phyloP scores from a whole-genome alignment of 2,797 vertebrate genomes.

The Pagetopsis macropterus region DNA sequence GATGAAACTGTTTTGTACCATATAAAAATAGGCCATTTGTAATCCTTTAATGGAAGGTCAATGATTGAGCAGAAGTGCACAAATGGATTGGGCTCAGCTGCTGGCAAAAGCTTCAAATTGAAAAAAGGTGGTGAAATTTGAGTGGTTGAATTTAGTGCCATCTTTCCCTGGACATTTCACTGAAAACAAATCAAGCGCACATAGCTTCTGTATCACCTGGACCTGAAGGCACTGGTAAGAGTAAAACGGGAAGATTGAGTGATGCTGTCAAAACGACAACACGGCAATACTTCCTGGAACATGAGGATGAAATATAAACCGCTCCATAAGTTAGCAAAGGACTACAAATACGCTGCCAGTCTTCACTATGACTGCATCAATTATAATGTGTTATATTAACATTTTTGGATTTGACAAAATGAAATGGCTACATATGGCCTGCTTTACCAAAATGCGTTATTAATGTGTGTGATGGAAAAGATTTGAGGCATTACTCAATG shows the following conservation, averaged over 20 bases:
- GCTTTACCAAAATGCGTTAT: neutral
- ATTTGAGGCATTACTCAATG: neutral
- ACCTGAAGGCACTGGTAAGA: neutral
- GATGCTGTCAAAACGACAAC: constrained; percentile 18
- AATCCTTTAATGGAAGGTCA: constrained; percentile 42
- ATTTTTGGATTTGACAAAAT: neutral
- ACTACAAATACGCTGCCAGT: neutral
- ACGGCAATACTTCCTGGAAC: neutral
- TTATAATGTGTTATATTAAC: neutral
- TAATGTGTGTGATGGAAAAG: neutral
- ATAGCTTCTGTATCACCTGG: neutral
- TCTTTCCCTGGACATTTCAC: constrained; percentile 6
- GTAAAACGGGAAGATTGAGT: neutral
- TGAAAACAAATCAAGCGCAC: constrained; percentile 15
- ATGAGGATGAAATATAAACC: neutral
- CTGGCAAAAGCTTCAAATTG: neutral
- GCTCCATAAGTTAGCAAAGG: neutral
- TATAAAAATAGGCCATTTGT: constrained; percentile 28
- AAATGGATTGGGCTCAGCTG: neutral
- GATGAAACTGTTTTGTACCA: constrained; percentile 30
- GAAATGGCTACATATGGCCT: neutral
- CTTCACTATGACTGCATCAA: neutral
- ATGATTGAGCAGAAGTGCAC: constrained; percentile 18
- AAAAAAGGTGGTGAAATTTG: neutral
- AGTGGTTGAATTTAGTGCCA: neutral